These are phyloP conservation scores for Polyommatus iphigenia DNA, from an alignment of 2,888 invertebrate species.

Conservation along the genomic window DNA sequence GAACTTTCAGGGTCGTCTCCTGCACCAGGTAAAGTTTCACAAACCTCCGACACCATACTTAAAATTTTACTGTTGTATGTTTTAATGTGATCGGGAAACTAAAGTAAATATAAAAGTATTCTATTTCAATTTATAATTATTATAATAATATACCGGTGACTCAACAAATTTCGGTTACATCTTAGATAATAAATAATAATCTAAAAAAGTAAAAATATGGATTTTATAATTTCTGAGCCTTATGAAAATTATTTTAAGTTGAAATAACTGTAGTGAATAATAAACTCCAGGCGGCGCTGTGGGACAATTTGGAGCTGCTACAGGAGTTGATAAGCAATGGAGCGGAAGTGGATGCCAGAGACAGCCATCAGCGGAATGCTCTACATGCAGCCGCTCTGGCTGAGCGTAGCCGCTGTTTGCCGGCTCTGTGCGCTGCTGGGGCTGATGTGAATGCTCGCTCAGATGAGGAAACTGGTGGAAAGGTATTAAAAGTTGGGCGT, in stretches of 20 bases:
- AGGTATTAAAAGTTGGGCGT: constrained; percentile 61
- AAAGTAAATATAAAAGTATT: not conserved
- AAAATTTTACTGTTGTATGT: not conserved
- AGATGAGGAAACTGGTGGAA: constrained; percentile 85
- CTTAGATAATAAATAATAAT: no score
- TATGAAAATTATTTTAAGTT: no score
- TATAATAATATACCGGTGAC: no score
- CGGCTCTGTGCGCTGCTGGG: constrained; percentile 85
- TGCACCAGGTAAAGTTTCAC: constrained; percentile 83
- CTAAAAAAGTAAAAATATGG: no score
- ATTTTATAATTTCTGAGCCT: no score
- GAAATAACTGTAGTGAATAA: not conserved
- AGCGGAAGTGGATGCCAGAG: constrained; percentile 84
- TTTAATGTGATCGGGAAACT: not conserved
- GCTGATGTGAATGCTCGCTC: constrained; percentile 85
- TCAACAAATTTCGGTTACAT: no score
- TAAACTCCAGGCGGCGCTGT: constrained; percentile 85
- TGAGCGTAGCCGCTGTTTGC: constrained; percentile 87
- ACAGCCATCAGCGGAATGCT: constrained; percentile 87
- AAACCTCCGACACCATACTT: not conserved
- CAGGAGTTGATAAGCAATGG: constrained; percentile 87
- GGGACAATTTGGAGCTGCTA: constrained; percentile 93
- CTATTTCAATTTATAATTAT: no score
- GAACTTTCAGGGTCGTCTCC: constrained; percentile 87
- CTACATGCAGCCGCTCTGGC: constrained; percentile 91